Percentiles rank a stretch among this genome's conserved stretches.
Conservation (phyloP, 1,140 invertebrate species). For the Rhynchophorus ferrugineus region DNA sequence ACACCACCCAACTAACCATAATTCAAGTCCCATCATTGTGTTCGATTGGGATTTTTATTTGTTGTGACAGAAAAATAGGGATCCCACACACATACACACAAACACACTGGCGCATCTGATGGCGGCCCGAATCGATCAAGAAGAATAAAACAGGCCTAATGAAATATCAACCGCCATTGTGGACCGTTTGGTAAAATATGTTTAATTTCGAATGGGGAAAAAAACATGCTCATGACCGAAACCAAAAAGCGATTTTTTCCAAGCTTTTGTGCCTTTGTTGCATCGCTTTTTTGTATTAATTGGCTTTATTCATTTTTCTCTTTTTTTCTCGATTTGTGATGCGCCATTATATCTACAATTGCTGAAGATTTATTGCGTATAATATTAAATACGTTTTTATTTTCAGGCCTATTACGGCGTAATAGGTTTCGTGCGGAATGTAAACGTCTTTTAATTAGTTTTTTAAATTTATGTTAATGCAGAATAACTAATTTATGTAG, state of each 20-base stretch:
- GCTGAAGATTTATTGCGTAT: too few relatives aligned
- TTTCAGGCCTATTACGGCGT: too few relatives aligned
- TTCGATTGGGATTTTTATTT: slow-evolving; percentile 4
- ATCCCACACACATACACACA: neutral
- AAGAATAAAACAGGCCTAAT: neutral
- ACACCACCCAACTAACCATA: neutral
- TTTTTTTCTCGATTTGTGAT: too few relatives aligned
- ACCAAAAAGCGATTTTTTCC: neutral
- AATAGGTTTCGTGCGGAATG: too few relatives aligned
- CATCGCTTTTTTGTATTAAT: too few relatives aligned
- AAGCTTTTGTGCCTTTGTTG: too few relatives aligned
- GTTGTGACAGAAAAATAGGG: neutral
- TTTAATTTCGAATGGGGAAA: neutral
- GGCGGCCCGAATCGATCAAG: neutral
- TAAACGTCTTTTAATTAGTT: too few relatives aligned
- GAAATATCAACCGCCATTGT: neutral
- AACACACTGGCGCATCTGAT: neutral
- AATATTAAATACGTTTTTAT: too few relatives aligned
- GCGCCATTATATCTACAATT: too few relatives aligned
- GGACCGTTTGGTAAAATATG: neutral
- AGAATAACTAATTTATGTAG: too few relatives aligned
- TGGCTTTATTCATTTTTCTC: too few relatives aligned
- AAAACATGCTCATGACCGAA: neutral
- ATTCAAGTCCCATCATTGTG: neutral
- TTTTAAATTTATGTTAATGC: too few relatives aligned